Evolutionary conservation across 2,797 vertebrate species (phyloP), one percentile per base, ranked within the genome.

Genomic region (Hipposideros larvatus): DNA sequence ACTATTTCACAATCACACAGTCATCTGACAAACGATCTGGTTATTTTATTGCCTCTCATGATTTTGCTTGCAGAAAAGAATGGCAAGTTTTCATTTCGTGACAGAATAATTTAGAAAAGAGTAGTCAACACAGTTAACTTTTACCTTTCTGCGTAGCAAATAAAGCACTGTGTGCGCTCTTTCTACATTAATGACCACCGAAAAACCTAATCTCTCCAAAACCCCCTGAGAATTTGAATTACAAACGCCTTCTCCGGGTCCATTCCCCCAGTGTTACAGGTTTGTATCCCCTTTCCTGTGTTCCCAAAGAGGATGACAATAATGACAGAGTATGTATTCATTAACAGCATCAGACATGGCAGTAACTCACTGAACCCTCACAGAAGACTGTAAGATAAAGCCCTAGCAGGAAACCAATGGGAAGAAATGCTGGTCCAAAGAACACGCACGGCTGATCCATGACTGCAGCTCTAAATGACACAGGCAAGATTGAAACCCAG

Each of bases 41-140:
- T 48, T 74, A 83, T 87, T 93, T 84, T 53, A 91, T 37, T 41
- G 55, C 46, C 59, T 80, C 84, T 85, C 14, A n/a, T 28, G 18
- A 48, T 53, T 87, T 93, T 87, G 63, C 74, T 82, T 89, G 86
- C 13, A 82, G 53, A 89, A 90, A 84, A 41, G 68, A 66, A 82
- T 3, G 14, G 11, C 21, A 92, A 89, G 78, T 31, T 89, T 91
- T 91, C 34, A 26, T 15, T 70, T 46, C 48, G n/a, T 48, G 61
- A 74, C 53, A 63, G 5, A 3, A 24, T 24, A 43, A 43, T 68
- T 93, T 26, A 84, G 66, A 85, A 80, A 78, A 37, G 15, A 83
- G 22, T 2, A 11, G 26, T 61, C 5, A 4, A 28, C 46, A 22
- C 2, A 48, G 57, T 66, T 37, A 28, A 13, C 7, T 66, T 59